phyloP scores from a whole-genome alignment of 2,888 invertebrate species.

The Anorthoa munda region DNA sequence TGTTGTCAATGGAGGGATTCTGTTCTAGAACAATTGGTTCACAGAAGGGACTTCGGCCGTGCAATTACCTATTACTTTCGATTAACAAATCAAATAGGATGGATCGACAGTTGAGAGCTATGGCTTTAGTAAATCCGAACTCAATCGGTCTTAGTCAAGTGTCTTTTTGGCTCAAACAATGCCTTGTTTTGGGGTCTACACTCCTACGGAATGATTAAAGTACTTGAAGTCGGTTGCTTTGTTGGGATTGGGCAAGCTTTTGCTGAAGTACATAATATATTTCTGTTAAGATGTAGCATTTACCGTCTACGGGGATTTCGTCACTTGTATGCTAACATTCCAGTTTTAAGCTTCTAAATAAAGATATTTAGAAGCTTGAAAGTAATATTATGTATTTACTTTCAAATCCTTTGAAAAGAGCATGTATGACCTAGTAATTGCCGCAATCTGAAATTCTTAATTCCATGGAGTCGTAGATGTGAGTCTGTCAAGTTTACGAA shows the following conservation, averaged over 20 bases:
- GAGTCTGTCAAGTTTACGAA: too few species aligned
- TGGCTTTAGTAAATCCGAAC: constrained; percentile 33
- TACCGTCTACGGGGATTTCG: not conserved
- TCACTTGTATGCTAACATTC: too few species aligned
- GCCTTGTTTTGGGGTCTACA: constrained; percentile 32
- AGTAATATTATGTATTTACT: too few species aligned
- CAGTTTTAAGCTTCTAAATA: too few species aligned
- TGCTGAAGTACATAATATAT: not conserved
- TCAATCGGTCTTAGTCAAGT: constrained; percentile 50
- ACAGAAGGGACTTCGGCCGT: constrained; percentile 5
- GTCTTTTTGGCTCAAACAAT: constrained; percentile 38
- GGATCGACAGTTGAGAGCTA: constrained; percentile 31
- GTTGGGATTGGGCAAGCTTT: constrained; percentile 11
- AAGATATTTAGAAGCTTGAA: too few species aligned
- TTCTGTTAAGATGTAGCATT: not conserved
- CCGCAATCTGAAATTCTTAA: too few species aligned
- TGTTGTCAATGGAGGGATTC: constrained; percentile 31
- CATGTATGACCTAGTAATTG: too few species aligned
- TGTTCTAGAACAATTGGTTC: constrained; percentile 47
- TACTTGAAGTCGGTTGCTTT: constrained; percentile 19
- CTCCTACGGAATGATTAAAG: constrained; percentile 25
- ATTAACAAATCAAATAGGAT: constrained; percentile 63
- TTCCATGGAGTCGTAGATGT: too few species aligned
- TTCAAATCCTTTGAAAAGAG: too few species aligned
- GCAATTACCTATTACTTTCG: constrained; percentile 53